Evolutionary conservation across 2,113 vertebrate species (phyloP).

Genomic region (Bungarus multicinctus): DNA sequence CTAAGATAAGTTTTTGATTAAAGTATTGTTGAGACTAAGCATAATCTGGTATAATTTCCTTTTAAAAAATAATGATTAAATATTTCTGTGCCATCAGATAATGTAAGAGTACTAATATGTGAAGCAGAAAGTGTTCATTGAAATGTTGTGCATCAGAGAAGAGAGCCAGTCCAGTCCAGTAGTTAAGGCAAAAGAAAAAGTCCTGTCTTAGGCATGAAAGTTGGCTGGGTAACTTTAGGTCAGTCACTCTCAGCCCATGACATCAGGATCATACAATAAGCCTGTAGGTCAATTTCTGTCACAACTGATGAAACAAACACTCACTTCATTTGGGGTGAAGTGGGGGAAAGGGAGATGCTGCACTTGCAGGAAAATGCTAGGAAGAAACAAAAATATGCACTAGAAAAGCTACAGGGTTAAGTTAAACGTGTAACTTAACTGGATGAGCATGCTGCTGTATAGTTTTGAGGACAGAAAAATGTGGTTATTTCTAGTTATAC

Average conservation of each 20-base stretch:
- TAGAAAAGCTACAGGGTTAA: neutral
- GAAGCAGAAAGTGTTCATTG: neutral
- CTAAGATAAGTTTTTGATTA: neutral
- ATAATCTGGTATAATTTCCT: neutral
- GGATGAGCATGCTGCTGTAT: neutral
- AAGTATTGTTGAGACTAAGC: neutral
- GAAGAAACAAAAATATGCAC: neutral
- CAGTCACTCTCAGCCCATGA: neutral
- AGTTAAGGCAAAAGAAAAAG: neutral
- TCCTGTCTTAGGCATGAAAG: neutral
- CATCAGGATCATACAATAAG: neutral
- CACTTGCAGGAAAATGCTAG: neutral
- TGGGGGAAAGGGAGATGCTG: neutral
- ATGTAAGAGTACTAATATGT: neutral
- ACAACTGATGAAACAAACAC: neutral
- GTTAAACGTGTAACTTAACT: neutral
- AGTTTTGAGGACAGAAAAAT: neutral
- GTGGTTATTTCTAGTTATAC: neutral
- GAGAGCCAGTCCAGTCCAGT: neutral
- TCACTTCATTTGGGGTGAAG: neutral
- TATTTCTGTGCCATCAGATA: neutral
- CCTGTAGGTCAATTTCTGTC: neutral
- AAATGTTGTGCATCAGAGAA: neutral
- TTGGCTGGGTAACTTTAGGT: neutral
- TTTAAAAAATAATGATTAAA: neutral